A percentile compares a stretch with the other conserved stretches of the same genome.
These are phyloP conservation scores for Plagodis dolabraria DNA, from an alignment of 2,888 invertebrate genomes.

Conservation along the genomic window DNA sequence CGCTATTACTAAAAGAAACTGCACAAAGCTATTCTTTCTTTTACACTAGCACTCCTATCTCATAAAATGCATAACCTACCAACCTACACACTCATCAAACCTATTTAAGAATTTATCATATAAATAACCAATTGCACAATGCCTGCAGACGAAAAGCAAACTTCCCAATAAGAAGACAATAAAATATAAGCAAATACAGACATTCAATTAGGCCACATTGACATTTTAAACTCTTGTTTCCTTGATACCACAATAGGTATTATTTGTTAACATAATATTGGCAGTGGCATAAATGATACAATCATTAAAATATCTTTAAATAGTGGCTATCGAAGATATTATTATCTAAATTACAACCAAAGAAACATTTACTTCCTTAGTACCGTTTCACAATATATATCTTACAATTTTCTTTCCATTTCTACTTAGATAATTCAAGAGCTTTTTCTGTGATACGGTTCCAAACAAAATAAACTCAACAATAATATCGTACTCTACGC, in stretches of 20 bases:
- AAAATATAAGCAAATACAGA: neutral
- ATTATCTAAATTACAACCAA: neutral
- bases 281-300: neutral
- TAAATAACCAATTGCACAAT: no score
- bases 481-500: slow-evolving; percentile 26
- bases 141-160: no score
- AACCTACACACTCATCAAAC: no score
- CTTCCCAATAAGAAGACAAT: neutral
- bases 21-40: no score
- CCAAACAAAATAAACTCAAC: slow-evolving; percentile 2
- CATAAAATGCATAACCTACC: no score
- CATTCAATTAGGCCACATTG: neutral
- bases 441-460: slow-evolving; percentile 3
- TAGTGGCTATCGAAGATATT: neutral
- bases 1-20: no score
- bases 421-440: neutral
- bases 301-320: neutral
- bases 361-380: neutral
- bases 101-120: no score
- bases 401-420: neutral
- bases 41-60: no score
- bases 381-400: neutral
- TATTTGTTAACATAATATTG: slow-evolving; percentile 3
- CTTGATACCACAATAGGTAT: slow-evolving; percentile 5
- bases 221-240: slow-evolving; percentile 7